phyloP scores from a whole-genome alignment of 2,888 invertebrate genomes.

The Microplitis manilae region DNA sequence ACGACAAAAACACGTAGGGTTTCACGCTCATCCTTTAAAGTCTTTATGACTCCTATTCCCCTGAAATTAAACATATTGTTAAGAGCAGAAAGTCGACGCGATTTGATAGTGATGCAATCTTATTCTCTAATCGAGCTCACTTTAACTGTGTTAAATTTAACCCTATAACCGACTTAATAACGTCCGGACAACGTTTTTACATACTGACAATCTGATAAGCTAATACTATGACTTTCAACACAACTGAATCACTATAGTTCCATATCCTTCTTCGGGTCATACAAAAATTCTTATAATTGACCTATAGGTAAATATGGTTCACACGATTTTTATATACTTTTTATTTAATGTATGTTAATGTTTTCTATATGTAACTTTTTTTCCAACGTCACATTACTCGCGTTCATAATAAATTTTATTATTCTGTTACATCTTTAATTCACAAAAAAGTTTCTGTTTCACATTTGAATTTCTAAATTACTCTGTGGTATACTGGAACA shows the following conservation, averaged over 20 bases:
- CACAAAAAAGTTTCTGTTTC: slow-evolving; percentile 2
- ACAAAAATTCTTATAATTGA: slow-evolving; percentile 15
- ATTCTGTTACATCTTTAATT: slow-evolving; percentile 12
- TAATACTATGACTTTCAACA: slow-evolving; percentile 32
- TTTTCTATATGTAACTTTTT: too few relatives aligned
- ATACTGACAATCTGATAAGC: slow-evolving; percentile 33
- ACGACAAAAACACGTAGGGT: background rate
- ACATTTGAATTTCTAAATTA: slow-evolving; percentile 2
- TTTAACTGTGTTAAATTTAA: slow-evolving; percentile 23
- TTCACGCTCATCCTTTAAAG: slow-evolving; percentile 10
- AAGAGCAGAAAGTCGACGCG: background rate
- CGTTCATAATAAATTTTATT: slow-evolving; percentile 6
- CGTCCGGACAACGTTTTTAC: slow-evolving; percentile 26
- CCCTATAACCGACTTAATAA: slow-evolving; percentile 34
- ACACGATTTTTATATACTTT: too few relatives aligned
- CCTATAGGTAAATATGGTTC: too few relatives aligned
- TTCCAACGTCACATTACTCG: background rate
- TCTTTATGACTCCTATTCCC: slow-evolving; percentile 25
- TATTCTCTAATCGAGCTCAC: slow-evolving; percentile 28
- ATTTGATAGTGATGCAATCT: slow-evolving; percentile 22
- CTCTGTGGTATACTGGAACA: background rate
- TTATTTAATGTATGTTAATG: too few relatives aligned
- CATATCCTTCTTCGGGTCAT: slow-evolving; percentile 21
- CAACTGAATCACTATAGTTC: slow-evolving; percentile 30
- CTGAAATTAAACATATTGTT: background rate